Conservation (phyloP, 2,113 vertebrate species). For the cattle (Bos taurus) region ARS-UCD2.0 NC_037349.1:35172501-35173000, state of each 20-base stretch:
- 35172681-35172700: background rate
- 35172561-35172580: background rate
- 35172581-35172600: background rate
- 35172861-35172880: background rate
- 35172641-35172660: slow-evolving; percentile 30
- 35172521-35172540: background rate
- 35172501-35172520: background rate
- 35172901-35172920: background rate
- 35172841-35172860: background rate
- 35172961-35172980: background rate
- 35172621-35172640: background rate
- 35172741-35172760: background rate
- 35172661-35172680: background rate
- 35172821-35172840: background rate
- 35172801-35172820: background rate
- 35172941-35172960: background rate
- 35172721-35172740: background rate
- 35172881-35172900: background rate
- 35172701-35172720: background rate
- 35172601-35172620: background rate
- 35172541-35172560: background rate
- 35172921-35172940: background rate
- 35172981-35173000: background rate
- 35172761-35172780: background rate
- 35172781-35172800: background rate